Percentiles rank a stretch among this genome's conserved stretches.
Conservation (phyloP, 2,888 invertebrate genomes). For the Diarsia mendica region DNA sequence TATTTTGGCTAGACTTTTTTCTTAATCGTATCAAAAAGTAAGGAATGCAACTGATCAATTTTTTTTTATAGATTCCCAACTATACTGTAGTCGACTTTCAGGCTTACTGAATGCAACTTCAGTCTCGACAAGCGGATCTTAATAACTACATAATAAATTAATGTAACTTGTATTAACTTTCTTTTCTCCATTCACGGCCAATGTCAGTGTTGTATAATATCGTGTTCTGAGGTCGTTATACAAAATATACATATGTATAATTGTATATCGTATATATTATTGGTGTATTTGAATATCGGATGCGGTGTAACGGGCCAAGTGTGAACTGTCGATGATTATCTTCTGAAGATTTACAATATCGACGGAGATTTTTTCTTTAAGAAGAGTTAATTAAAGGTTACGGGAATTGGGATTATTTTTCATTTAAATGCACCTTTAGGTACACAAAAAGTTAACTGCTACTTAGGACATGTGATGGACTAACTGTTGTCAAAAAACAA, state of each 20-base stretch:
- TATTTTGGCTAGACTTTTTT: not conserved
- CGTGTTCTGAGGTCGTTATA: slow-evolving; percentile 31
- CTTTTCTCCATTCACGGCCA: slow-evolving; percentile 55
- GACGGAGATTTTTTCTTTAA: not conserved
- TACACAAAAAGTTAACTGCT: not conserved
- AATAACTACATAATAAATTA: slow-evolving; percentile 50
- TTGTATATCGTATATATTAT: slow-evolving; percentile 2
- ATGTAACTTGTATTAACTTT: slow-evolving; percentile 46
- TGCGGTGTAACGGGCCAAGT: slow-evolving; percentile 7
- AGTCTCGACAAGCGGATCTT: slow-evolving; percentile 33
- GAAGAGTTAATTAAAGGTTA: slow-evolving; percentile 33
- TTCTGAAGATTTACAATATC: slow-evolving; percentile 32
- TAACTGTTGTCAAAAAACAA: not conserved
- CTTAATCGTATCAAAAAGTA: not conserved
- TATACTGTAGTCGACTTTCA: too few species aligned
- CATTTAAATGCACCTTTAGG: not conserved
- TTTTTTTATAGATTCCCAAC: too few species aligned
- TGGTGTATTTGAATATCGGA: slow-evolving; percentile 39
- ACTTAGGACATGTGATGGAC: not conserved
- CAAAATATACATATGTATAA: slow-evolving; percentile 24
- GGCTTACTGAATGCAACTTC: too few species aligned
- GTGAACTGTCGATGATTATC: slow-evolving; percentile 35
- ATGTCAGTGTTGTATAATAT: slow-evolving; percentile 58
- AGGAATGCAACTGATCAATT: not conserved
- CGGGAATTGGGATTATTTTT: not conserved